Percentiles rank a stretch among this genome's conserved stretches.
Conservation (phyloP, 2,888 invertebrate genomes). For the Epiblema foenella region DNA sequence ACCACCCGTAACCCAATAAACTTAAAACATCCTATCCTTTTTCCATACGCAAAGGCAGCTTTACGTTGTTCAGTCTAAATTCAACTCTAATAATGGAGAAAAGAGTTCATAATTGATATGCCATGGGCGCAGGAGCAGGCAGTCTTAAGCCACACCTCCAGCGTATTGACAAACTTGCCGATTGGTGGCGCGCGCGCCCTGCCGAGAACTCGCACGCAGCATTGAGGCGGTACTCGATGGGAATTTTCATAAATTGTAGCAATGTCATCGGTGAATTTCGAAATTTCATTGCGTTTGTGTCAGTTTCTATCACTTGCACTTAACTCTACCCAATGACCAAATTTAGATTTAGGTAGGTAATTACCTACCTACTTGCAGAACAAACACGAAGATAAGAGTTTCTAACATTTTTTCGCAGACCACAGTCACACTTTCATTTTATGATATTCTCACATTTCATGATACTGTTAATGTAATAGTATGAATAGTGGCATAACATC, state of each 20-base stretch:
- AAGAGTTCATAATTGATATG: constrained; percentile 52
- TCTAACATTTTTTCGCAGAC: no score
- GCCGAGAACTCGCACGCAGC: constrained; percentile 77
- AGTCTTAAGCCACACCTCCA: constrained; percentile 68
- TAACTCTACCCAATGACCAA: neutral
- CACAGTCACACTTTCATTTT: no score
- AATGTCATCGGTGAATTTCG: constrained; percentile 40
- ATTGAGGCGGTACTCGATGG: constrained; percentile 63
- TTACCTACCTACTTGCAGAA: no score
- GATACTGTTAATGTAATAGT: no score
- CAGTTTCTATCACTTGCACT: constrained; percentile 35
- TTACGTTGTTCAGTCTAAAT: constrained; percentile 47
- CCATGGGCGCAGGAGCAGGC: constrained; percentile 48
- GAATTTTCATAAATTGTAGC: constrained; percentile 44
- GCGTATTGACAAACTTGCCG: constrained; percentile 72
- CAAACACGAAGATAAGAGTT: no score
- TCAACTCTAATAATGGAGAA: constrained; percentile 48
- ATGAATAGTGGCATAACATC: no score
- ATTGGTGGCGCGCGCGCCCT: constrained; percentile 68
- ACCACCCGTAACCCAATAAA: constrained; percentile 53
- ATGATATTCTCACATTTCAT: no score
- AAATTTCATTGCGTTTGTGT: constrained; percentile 33
- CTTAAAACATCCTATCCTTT: constrained; percentile 58
- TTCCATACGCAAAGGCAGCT: constrained; percentile 47
- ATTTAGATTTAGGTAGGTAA: neutral